These are phyloP conservation scores for Atherinomorus stipes DNA, from an alignment of 2,113 vertebrate species.

Conservation along the genomic window DNA sequence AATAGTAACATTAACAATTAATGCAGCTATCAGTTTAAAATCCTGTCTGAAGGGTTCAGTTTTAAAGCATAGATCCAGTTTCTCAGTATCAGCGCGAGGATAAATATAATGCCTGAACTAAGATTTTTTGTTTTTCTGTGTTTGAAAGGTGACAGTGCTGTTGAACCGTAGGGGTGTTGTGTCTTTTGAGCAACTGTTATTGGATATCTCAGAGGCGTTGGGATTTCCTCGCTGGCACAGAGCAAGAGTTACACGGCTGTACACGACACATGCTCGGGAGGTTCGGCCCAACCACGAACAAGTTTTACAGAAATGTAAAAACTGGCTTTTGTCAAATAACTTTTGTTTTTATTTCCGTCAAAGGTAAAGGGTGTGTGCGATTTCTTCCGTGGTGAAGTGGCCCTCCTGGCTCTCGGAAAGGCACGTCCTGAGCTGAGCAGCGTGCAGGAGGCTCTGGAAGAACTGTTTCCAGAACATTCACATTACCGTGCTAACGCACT, in stretches of 20 bases:
- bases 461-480: conserved; percentile 87
- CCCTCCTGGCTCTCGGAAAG: conserved; percentile 90
- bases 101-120: not conserved
- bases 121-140: not conserved
- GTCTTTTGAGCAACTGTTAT: conserved; percentile 91
- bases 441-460: conserved; percentile 88
- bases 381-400: conserved; percentile 91
- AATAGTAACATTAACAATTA: not conserved
- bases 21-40: not conserved
- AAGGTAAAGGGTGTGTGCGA: conserved; percentile 87
- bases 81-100: not conserved
- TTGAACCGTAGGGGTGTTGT: conserved; percentile 92
- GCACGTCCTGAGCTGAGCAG: conserved; percentile 86
- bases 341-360: not conserved
- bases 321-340: not conserved
- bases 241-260: conserved; percentile 90
- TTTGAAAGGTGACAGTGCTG: conserved; percentile 82
- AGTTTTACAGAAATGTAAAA: no score
- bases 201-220: conserved; percentile 93
- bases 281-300: conserved; percentile 53
- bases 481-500: conserved; percentile 77
- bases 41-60: not conserved
- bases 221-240: conserved; percentile 93
- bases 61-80: not conserved
- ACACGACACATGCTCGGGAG: conserved; percentile 85